phyloP scores from a whole-genome alignment of 1,140 invertebrate genomes.

The Idris sp. region DNA sequence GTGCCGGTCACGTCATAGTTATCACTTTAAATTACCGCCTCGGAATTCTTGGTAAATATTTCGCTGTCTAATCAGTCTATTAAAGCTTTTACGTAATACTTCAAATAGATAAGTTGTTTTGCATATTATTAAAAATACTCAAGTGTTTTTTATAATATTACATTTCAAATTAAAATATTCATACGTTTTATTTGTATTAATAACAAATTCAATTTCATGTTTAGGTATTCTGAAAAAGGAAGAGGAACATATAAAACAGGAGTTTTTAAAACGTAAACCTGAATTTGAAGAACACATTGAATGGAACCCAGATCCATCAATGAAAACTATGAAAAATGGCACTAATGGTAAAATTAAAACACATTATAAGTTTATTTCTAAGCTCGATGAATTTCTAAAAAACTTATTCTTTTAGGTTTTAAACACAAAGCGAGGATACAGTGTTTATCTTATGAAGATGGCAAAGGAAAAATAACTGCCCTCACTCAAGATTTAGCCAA shows the following conservation, averaged over 20 bases:
- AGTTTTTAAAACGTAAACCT: slow-evolving; percentile 78
- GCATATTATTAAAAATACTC: slow-evolving; percentile 6
- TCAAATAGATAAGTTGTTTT: too few relatives aligned
- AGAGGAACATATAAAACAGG: slow-evolving; percentile 79
- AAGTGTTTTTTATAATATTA: slow-evolving; percentile 1
- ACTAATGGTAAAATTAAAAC: slow-evolving; percentile 71
- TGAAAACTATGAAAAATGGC: slow-evolving; percentile 80
- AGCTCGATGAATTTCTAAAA: neutral
- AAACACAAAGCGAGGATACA: slow-evolving; percentile 76
- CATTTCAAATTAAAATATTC: too few relatives aligned
- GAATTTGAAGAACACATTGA: slow-evolving; percentile 79
- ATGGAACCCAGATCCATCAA: slow-evolving; percentile 78
- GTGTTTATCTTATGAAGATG: slow-evolving; percentile 77
- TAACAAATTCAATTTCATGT: too few relatives aligned
- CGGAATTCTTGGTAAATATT: too few relatives aligned
- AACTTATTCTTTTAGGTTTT: slow-evolving; percentile 39
- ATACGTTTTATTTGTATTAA: too few relatives aligned
- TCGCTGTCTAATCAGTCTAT: slow-evolving; percentile 26
- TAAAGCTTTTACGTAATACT: too few relatives aligned
- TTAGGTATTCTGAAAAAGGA: slow-evolving; percentile 80
- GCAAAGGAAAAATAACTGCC: slow-evolving; percentile 78
- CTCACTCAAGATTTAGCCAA: slow-evolving; percentile 72
- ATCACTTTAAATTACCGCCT: too few relatives aligned
- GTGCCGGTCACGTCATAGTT: too few relatives aligned
- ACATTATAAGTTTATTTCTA: neutral